A percentile compares a stretch with the other conserved stretches of the same genome.
Evolutionary conservation across 2,888 invertebrate genomes (phyloP).

Genomic region (Cheilosia vernalis): DNA sequence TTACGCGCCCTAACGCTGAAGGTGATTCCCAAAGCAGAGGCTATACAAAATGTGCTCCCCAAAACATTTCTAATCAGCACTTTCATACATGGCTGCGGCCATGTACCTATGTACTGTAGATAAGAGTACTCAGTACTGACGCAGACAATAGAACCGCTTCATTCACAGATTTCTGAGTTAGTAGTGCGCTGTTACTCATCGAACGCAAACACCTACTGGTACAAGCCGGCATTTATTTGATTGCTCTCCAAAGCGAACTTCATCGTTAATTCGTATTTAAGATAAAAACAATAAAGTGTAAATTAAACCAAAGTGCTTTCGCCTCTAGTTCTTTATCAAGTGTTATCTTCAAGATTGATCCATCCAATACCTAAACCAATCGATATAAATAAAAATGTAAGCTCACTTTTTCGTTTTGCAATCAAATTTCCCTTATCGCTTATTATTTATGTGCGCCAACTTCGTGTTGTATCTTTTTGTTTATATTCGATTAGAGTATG

Average conservation of each 20-base stretch:
- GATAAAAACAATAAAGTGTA: not conserved
- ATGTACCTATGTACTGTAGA: slow-evolving; percentile 6
- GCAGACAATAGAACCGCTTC: slow-evolving; percentile 23
- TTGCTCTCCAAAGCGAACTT: not conserved
- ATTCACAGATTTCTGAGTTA: slow-evolving; percentile 13
- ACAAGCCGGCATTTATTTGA: not conserved
- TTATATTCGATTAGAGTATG: slow-evolving; percentile 12
- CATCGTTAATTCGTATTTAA: not conserved
- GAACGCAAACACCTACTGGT: not conserved
- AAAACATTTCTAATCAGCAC: slow-evolving; percentile 3
- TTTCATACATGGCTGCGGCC: not conserved
- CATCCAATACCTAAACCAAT: slow-evolving; percentile 3
- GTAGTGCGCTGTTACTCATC: slow-evolving; percentile 38
- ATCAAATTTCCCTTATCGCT: slow-evolving; percentile 36
- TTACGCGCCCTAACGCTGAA: not conserved
- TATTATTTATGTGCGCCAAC: not conserved
- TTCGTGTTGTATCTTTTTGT: slow-evolving; percentile 30
- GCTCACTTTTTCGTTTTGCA: not conserved
- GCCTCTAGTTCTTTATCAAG: too few species aligned
- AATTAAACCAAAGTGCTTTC: not conserved
- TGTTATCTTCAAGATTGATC: not conserved
- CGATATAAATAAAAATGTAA: slow-evolving; percentile 28
- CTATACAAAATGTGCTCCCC: slow-evolving; percentile 17
- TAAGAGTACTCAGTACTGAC: slow-evolving; percentile 32
- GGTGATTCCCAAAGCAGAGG: slow-evolving; percentile 10